Conservation (phyloP, 2,888 invertebrate species). For the Torymus texanus region DNA sequence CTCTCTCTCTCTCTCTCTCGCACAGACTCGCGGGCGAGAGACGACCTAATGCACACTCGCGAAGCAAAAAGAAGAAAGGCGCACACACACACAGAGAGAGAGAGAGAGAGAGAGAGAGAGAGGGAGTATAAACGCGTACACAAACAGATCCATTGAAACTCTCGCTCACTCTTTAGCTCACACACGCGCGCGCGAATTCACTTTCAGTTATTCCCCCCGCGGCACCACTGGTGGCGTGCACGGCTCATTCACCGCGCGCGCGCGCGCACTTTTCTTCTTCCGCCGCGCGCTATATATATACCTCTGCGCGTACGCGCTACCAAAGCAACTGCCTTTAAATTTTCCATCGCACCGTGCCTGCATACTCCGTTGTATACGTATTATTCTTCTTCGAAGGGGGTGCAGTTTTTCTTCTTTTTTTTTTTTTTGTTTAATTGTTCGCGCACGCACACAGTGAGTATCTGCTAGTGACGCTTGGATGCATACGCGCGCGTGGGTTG, state of each 20-base stretch:
- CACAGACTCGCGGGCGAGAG: constrained; percentile 8
- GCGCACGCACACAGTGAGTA: too few relatives aligned
- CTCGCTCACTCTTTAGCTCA: neutral
- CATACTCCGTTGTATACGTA: too few relatives aligned
- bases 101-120: neutral
- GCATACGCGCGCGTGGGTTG: too few relatives aligned
- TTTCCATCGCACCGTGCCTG: neutral
- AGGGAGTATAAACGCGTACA: neutral
- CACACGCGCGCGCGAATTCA: constrained; percentile 3
- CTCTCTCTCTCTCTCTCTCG: too few relatives aligned
- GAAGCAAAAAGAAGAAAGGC: too few relatives aligned
- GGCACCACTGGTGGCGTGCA: constrained; percentile 4
- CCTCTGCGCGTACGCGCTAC: neutral
- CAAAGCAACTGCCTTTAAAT: neutral
- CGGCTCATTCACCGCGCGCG: neutral
- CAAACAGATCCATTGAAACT: constrained; percentile 38
- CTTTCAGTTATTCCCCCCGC: constrained; percentile 37
- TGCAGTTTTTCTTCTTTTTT: too few relatives aligned
- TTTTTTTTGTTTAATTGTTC: too few relatives aligned
- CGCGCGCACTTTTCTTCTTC: constrained; percentile 16
- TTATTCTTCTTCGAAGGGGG: too few relatives aligned
- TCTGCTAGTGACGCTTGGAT: too few relatives aligned
- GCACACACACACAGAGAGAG: neutral
- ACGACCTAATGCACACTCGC: constrained; percentile 2
- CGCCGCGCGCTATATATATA: neutral